Evolutionary conservation across 1,140 invertebrate species (phyloP), one percentile per base, ranked within the genome.

Genomic region (Coptotermes formosanus): DNA sequence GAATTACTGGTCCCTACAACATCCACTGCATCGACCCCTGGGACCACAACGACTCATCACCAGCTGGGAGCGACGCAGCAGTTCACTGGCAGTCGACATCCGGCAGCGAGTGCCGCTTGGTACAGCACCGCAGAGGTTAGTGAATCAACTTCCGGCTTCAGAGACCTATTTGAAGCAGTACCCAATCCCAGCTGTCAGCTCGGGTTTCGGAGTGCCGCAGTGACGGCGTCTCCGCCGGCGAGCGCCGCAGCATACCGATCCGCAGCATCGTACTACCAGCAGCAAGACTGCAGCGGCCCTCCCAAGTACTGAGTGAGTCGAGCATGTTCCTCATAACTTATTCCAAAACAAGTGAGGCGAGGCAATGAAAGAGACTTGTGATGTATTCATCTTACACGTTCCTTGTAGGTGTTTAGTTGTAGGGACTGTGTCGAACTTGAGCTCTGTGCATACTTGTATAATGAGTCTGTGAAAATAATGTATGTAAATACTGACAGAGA

Each of bases 101-200:
- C 84, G 44, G 52, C 52, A 1, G 52, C 52, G 52, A 55, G 52
- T 55, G 52, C 52, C 8, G 45, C 85, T 7, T 85, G 85, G 85
- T 85, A 85, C 59, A 25, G 44, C 30, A 45, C 59, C 38, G 85
- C 59, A 30, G 84, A 85, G 25, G 83, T 19, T 19, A n/a, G 44
- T 44, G 83, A 84, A 48, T 21, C 52, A 11, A 84, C 48, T 48
- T n/a, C 75, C 59, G 85, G 55, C 85, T 75, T 81, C 85, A 25
- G 55, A 81, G 48, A 83, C 23, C 38, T 86, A 45, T 83, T 82
- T 45, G 82, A 48, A 32, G 75, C 83, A 48, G 86, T 64, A 32
- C 32, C 86, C 82, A 86, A 86, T 82, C 86, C 86, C 82, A 86
- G 86, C 82, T 86, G 86, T 55, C 86, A 86, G 86, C 82, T 86